Conservation (phyloP, 2,113 vertebrate genomes). For the Myxocyprinus asiaticus region DNA sequence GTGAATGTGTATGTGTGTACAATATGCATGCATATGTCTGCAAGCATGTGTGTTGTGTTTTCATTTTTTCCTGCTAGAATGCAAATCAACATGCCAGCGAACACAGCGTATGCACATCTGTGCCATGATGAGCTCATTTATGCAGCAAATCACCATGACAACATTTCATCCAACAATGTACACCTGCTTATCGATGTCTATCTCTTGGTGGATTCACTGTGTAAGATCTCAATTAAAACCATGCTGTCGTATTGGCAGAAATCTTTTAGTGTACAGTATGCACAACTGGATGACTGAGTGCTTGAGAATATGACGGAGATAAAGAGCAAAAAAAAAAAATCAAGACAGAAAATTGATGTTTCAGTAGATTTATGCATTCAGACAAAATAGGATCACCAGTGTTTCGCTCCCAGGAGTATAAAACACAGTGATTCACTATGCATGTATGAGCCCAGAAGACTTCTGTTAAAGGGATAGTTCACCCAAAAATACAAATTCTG, state of each 20-base stretch:
- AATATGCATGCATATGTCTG: not conserved
- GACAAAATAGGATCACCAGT: not conserved
- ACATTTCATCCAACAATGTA: not conserved
- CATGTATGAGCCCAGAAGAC: too few species aligned
- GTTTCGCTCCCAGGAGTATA: too few species aligned
- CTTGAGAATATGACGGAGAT: not conserved
- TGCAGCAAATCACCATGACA: not conserved
- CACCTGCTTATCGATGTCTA: not conserved
- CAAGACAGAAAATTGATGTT: not conserved
- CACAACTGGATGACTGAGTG: not conserved
- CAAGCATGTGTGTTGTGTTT: constrained; percentile 5
- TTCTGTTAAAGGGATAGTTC: too few species aligned
- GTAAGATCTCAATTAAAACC: too few species aligned
- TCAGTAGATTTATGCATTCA: not conserved
- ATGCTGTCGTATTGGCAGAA: not conserved
- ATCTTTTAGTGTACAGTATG: not conserved
- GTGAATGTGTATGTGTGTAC: constrained; percentile 5
- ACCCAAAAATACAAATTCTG: too few species aligned
- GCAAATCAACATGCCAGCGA: too few species aligned
- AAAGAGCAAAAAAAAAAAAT: too few species aligned
- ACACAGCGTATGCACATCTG: too few species aligned
- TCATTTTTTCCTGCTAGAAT: too few species aligned
- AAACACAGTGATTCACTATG: too few species aligned
- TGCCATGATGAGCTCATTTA: too few species aligned
- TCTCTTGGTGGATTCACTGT: too few species aligned